Evolutionary conservation across 23 tunicate genomes (phyloP), one percentile per base, ranked within the genome.

Genomic region (Botrylloides violaceus): DNA sequence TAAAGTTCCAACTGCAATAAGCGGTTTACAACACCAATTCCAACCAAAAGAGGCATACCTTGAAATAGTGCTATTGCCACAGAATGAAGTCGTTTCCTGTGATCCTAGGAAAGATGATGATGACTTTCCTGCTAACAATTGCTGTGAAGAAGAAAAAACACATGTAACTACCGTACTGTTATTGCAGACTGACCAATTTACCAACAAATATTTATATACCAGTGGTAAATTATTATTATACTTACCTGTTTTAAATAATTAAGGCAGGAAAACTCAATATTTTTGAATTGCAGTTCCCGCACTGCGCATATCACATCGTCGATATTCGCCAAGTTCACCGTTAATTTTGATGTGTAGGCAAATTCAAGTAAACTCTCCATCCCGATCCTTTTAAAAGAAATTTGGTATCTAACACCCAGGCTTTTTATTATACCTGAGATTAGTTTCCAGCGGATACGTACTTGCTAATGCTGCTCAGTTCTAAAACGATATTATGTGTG

Each of bases 321-420:
- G 43, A 88, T 81, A 65, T 88, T 88, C 3, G 53, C 71, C 34
- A 61, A 58, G 22, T 83, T 76, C 4, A 88, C 84, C 1, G 96
- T 81, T 29, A 88, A 65, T 66, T 88, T 81, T 28, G 96, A 81
- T 26, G 96, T 88, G 61, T 88, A 88, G n/a, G 96, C 96, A 82
- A 88, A 88, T 35, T 88, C 96, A 65, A 88, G 36, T 32, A 88
- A 49, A 70, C 79, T 72, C 62, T 88, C 96, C 81, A 83, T 76
- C 29, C 78, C 88, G 29, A 83, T 25, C 70, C 88, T 83, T n/a
- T n/a, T n/a, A n/a, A n/a, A n/a, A n/a, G n/a, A n/a, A n/a, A n/a
- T n/a, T n/a, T n/a, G n/a, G n/a, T n/a, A n/a, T n/a, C n/a, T n/a
- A n/a, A n/a, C n/a, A n/a, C n/a, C n/a, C n/a, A n/a, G n/a, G n/a